A percentile compares a stretch with the other conserved stretches of the same genome.
Evolutionary conservation across 2,888 invertebrate species (phyloP).

Genomic region (Diplazon laetatorius): DNA sequence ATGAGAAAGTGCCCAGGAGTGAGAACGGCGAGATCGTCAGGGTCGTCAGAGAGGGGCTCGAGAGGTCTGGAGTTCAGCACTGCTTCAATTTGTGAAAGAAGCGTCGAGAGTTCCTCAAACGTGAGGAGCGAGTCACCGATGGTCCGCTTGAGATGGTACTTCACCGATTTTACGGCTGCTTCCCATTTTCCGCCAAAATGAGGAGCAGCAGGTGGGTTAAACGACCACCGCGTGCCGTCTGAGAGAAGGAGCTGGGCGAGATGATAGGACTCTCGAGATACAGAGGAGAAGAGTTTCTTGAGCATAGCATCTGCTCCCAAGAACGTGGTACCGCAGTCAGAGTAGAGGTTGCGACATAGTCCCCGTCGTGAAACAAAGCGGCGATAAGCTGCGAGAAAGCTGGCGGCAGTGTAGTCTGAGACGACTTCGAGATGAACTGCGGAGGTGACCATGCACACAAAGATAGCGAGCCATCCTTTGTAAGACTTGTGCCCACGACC

Average conservation of each 20-base stretch:
- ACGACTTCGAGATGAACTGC: constrained; percentile 15
- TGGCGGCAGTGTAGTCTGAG: constrained; percentile 1
- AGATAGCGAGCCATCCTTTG: constrained; percentile 9
- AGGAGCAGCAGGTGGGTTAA: neutral
- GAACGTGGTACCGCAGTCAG: constrained; percentile 21
- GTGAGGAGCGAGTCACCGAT: neutral
- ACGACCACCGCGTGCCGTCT: neutral
- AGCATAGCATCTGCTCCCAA: constrained; percentile 3
- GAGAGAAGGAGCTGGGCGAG: neutral
- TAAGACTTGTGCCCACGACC: constrained; percentile 8
- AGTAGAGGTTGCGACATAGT: neutral
- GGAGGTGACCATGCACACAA: constrained; percentile 9
- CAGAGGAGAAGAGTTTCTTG: neutral
- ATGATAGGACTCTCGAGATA: neutral
- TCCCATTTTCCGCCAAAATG: neutral
- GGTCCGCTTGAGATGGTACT: too few species aligned
- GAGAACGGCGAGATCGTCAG: neutral
- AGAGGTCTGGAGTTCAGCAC: neutral
- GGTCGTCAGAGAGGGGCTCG: neutral
- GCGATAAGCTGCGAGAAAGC: constrained; percentile 19
- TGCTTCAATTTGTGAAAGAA: neutral
- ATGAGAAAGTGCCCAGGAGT: too few species aligned
- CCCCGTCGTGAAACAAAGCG: constrained; percentile 7
- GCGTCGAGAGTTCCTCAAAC: neutral
- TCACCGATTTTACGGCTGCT: too few species aligned